Base-by-base conservation (phyloP, 1,140 invertebrate species). In the Polypedilum vanderplanki region DNA sequence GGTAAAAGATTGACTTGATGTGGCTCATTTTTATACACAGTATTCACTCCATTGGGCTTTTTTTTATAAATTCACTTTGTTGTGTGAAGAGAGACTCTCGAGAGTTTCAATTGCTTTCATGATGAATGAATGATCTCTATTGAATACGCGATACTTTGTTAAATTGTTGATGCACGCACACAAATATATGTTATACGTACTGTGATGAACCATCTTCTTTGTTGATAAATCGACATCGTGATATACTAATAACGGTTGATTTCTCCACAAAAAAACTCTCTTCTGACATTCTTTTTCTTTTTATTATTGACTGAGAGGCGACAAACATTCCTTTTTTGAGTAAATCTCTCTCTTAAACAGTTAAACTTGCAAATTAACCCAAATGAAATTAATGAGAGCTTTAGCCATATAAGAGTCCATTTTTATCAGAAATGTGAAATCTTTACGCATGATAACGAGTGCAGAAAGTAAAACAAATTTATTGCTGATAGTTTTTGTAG, bases 161-260 rank as follows among this genome's bases (percentile, higher is more conserved):
- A 12, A 57, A 57, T 57, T 15, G 46, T 57, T n/a, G 10, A 15
- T 57, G 46, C 46, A 57, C 46, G 15, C 46, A 57, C n/a, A n/a
- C n/a, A 33, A 12, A n/a, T 15, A 57, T 12, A 57, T n/a, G 4
- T n/a, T 3, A 57, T 9, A 46, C 15, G 8, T 46, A 9, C 15
- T 9, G 8, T 3, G 9, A 4, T 46, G 15, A 46, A 9, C n/a
- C 46, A 33, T 57, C 46, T n/a, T 4, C 46, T 57, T 57, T 57
- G 46, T 57, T 57, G 46, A 57, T 57, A 57, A 57, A 57, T 57
- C 46, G 46, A 57, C n/a, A 57, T 57, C 46, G 46, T 57, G 46
- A 57, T 57, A 57, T 57, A 57, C n/a, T 57, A 57, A 57, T 57
- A 57, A 57, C 46, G 46, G 46, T 57, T 57, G 12, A 57, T 57